These are phyloP conservation scores for Rhinella marina DNA, from an alignment of 2,797 vertebrate genomes.

Conservation along the genomic window DNA sequence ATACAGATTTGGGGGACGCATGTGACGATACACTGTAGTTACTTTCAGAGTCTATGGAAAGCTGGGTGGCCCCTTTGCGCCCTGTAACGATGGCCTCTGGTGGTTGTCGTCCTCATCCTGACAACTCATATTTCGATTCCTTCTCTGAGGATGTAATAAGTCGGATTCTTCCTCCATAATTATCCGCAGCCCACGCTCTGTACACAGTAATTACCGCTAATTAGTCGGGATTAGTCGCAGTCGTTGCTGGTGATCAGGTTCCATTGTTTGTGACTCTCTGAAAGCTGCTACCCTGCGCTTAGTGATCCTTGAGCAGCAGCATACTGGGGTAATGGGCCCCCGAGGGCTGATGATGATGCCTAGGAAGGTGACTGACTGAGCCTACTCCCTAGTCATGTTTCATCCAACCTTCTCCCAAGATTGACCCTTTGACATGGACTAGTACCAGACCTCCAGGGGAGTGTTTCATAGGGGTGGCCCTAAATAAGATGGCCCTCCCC, in stretches of 20 bases:
- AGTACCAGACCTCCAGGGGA: too few relatives aligned
- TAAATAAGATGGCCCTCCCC: too few relatives aligned
- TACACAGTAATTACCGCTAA: slow-evolving; percentile 14
- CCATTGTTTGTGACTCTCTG: neutral
- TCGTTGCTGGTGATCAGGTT: neutral
- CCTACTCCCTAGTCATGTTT: too few relatives aligned
- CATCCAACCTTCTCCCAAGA: too few relatives aligned
- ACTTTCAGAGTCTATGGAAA: neutral
- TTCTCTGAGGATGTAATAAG: neutral
- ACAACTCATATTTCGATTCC: neutral
- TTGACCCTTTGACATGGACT: too few relatives aligned
- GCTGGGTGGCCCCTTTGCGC: neutral
- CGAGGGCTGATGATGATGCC: neutral
- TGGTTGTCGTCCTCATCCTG: neutral
- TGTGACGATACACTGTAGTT: neutral
- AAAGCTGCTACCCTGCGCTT: neutral
- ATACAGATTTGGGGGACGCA: too few relatives aligned
- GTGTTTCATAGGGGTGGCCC: too few relatives aligned
- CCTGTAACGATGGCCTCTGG: neutral
- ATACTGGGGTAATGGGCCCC: neutral
- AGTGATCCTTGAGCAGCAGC: too few relatives aligned
- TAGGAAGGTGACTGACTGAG: too few relatives aligned
- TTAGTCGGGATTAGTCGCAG: neutral
- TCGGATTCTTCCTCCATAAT: neutral
- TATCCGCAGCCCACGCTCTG: neutral